These are phyloP conservation scores for Eupithecia subfuscata DNA, from an alignment of 2,888 invertebrate species.

Conservation along the genomic window DNA sequence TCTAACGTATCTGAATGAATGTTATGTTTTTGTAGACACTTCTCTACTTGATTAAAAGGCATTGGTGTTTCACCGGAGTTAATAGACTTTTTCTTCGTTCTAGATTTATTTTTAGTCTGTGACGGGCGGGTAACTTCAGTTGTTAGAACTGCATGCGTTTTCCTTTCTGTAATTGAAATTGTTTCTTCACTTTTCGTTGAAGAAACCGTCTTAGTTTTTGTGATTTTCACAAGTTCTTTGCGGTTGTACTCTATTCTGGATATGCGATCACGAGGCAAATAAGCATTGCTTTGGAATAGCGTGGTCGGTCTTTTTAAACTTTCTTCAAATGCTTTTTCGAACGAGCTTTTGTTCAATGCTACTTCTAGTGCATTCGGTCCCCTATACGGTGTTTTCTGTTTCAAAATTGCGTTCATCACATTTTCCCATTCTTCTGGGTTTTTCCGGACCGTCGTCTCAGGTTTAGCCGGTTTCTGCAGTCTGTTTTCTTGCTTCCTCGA, in stretches of 20 bases:
- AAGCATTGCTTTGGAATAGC: conserved; percentile 29
- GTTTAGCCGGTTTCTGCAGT: conserved; percentile 28
- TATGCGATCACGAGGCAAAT: neutral
- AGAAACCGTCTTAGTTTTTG: conserved; percentile 15
- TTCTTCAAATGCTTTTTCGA: conserved; percentile 50
- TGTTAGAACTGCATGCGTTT: conserved; percentile 8
- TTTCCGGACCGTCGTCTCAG: conserved; percentile 24
- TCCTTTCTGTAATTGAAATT: conserved; percentile 16
- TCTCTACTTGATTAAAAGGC: conserved; percentile 2
- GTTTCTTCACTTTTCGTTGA: conserved; percentile 11
- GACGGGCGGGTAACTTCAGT: conserved; percentile 9
- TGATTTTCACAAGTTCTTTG: conserved; percentile 17
- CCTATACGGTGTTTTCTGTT: conserved; percentile 72
- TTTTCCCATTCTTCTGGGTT: conserved; percentile 63
- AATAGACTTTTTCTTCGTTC: conserved; percentile 26
- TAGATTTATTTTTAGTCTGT: conserved; percentile 20
- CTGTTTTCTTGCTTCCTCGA: conserved; percentile 31
- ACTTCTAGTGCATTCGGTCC: conserved; percentile 70
- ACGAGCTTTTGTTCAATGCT: conserved; percentile 60
- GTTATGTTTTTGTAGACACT: conserved; percentile 7
- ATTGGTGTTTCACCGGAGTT: neutral
- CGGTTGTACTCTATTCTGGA: conserved; percentile 16
- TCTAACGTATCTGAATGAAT: conserved; percentile 7
- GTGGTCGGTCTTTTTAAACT: conserved; percentile 46
- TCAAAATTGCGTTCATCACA: conserved; percentile 68